phyloP scores from a whole-genome alignment of 37 sponge, comb jelly and placozoan genomes.

The Hexactinellida sp. region DNA sequence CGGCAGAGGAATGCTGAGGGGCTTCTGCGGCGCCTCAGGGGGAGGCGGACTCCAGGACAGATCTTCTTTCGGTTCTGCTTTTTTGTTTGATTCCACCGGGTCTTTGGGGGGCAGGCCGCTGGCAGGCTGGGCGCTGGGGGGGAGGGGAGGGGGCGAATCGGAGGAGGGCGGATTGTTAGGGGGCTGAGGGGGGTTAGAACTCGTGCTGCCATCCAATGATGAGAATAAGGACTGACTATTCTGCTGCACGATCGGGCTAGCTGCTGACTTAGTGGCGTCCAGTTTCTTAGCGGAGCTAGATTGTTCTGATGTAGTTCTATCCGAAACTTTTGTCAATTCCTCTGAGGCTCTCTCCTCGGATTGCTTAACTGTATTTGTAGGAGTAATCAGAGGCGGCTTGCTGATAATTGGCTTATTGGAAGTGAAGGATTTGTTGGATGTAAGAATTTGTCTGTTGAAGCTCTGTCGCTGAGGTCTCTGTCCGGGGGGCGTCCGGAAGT shows the following conservation, averaged over 20 bases:
- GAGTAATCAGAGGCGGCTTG: background rate
- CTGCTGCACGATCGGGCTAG: background rate
- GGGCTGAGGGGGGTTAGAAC: too few relatives aligned
- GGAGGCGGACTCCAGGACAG: conserved; percentile 5
- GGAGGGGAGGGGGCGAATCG: background rate
- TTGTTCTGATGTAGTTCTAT: background rate
- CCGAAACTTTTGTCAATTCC: background rate
- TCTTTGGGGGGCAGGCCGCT: background rate
- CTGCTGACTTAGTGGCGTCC: background rate
- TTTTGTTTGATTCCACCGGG: background rate
- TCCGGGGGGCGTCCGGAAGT: background rate
- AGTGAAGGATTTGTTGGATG: background rate
- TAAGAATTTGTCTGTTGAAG: background rate
- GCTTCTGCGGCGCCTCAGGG: background rate
- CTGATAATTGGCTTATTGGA: background rate
- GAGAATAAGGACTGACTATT: background rate
- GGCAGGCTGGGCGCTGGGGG: background rate
- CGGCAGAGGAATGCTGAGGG: background rate
- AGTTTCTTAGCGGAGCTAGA: background rate
- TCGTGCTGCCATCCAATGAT: background rate
- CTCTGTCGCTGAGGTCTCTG: background rate
- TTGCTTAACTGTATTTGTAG: background rate
- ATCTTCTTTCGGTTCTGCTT: background rate
- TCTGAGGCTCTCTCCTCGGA: background rate
- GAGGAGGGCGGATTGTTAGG: background rate